Percentiles rank a stretch among this genome's conserved stretches.
phyloP scores from a whole-genome alignment of 1,140 invertebrate genomes.

The Formica exsecta region DNA sequence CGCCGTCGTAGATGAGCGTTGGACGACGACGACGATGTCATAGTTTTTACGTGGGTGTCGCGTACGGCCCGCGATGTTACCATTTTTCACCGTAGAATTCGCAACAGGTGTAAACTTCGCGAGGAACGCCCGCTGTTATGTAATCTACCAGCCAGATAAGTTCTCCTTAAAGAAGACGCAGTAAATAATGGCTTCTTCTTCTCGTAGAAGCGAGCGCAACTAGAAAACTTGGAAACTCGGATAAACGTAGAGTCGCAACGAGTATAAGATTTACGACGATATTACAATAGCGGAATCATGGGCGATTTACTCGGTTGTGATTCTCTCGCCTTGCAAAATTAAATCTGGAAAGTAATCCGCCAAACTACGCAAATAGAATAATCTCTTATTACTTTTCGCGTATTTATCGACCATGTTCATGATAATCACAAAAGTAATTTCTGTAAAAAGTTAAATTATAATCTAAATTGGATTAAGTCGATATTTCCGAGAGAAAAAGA shows the following conservation, averaged over 20 bases:
- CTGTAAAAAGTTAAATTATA: not conserved
- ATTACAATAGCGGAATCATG: constrained; percentile 51
- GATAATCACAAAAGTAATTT: not conserved
- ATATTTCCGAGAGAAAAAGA: not conserved
- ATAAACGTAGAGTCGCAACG: constrained; percentile 56
- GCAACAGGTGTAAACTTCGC: constrained; percentile 66
- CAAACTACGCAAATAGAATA: constrained; percentile 10
- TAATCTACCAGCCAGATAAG: constrained; percentile 64
- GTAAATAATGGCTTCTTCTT: constrained; percentile 60
- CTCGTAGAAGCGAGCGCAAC: constrained; percentile 23
- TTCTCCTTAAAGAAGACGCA: constrained; percentile 61
- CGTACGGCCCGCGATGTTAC: constrained; percentile 26
- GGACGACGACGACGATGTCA: constrained; percentile 27
- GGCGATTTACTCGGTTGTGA: constrained; percentile 35
- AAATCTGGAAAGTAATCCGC: constrained; percentile 47
- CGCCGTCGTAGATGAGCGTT: constrained; percentile 7
- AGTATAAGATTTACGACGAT: constrained; percentile 60
- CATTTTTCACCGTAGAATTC: constrained; percentile 61
- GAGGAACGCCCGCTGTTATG: constrained; percentile 62
- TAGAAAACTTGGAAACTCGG: constrained; percentile 60
- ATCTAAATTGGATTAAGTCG: not conserved
- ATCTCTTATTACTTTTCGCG: constrained; percentile 5
- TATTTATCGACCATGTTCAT: too few species aligned
- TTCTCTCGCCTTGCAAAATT: constrained; percentile 34
- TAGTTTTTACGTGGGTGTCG: constrained; percentile 29